Evolutionary conservation across 2,888 invertebrate species (phyloP), one percentile per base, ranked within the genome.

Genomic region (Heteromurus nitidus): DNA sequence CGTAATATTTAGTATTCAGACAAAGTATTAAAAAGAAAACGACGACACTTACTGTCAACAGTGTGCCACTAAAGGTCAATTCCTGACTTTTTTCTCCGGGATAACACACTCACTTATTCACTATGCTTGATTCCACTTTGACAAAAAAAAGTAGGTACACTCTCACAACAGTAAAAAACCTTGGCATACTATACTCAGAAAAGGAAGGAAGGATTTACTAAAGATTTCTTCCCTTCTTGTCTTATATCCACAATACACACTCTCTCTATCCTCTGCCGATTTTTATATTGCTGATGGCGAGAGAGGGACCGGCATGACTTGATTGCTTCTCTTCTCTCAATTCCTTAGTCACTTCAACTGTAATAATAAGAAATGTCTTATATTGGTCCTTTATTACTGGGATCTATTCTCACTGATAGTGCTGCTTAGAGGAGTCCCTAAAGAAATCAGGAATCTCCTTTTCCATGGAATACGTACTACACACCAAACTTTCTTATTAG

Each of bases 1-100:
- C 50, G 22, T 74, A 64, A 73, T 50, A 64, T 64, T 64, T 74
- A 42, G 64, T 60, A 73, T 73, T 62, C 36, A 74, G 53, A 74
- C 74, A 64, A 62, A 65, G 65, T 74, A 64, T 74, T 64, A 74
- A 64, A n/a, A 64, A 62, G 62, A 20, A 47, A 64, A 64, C 53
- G 74, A 64, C 74, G 74, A 74, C 74, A 74, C 64, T 74, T 74
- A 64, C 74, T 74, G 74, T 74, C 74, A 74, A 74, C 74, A 74
- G 74, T 53, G 74, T 64, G 65, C 64, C 74, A 64, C 64, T 74
- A 64, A 74, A 74, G 74, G 74, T 74, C 74, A 74, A 74, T 74
- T 74, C 53, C 64, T 74, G 64, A 74, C 65, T 74, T 65, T 64
- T 64, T 53, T n/a, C 64, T 22, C 53, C 64, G 53, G 53, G 62